Percentiles rank a stretch among this genome's conserved stretches.
phyloP scores from a whole-genome alignment of 2,113 vertebrate species.

The Helogale parvula region DNA sequence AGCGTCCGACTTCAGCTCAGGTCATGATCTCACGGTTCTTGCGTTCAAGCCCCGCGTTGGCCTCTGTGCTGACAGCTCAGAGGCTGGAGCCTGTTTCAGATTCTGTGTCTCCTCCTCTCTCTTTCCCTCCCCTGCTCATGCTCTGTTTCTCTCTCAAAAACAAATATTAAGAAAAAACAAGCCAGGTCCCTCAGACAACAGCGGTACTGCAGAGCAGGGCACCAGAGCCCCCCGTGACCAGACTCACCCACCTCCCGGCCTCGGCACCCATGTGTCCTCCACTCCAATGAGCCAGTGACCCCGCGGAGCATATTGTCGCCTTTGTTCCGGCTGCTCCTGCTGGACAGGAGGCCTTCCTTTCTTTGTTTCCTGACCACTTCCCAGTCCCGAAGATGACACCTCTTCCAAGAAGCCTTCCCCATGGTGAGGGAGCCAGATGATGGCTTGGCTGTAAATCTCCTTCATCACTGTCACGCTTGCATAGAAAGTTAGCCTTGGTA shows the following conservation, averaged over 20 bases:
- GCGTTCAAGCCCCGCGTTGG: too few species aligned
- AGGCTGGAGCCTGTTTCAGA: too few species aligned
- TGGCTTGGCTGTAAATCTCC: neutral
- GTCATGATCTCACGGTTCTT: too few species aligned
- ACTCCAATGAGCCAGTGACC: neutral
- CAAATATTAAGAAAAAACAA: too few species aligned
- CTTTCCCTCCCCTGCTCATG: too few species aligned
- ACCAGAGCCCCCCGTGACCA: too few species aligned
- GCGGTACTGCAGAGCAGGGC: neutral
- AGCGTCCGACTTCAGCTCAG: too few species aligned
- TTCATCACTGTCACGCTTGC: neutral
- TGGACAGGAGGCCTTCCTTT: neutral
- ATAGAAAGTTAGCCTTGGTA: neutral
- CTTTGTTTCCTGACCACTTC: neutral
- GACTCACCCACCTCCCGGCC: neutral
- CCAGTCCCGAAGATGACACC: neutral
- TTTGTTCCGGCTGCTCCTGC: neutral
- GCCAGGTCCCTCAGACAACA: neutral
- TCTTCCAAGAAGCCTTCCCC: neutral
- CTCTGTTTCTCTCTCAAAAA: too few species aligned
- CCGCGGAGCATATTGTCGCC: neutral
- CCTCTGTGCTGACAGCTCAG: too few species aligned
- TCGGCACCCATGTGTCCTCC: neutral
- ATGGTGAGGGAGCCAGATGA: neutral
- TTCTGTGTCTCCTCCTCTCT: too few species aligned